These are phyloP conservation scores for Thereva unica DNA, from an alignment of 2,888 invertebrate genomes.

Conservation along the genomic window DNA sequence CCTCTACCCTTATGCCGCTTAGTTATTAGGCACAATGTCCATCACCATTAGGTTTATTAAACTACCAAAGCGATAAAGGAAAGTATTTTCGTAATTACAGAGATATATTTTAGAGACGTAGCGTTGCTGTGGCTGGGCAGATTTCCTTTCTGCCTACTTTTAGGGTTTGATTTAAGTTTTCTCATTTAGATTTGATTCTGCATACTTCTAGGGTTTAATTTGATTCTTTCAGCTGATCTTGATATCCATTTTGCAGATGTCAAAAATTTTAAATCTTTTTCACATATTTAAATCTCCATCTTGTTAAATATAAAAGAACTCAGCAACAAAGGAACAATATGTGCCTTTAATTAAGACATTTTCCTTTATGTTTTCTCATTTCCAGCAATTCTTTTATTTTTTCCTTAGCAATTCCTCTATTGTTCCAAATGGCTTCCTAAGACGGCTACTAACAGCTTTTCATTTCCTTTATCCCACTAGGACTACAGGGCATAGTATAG, in stretches of 20 bases:
- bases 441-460: constrained; percentile 40
- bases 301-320: constrained; percentile 2
- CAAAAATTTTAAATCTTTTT: not conserved
- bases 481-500: constrained; percentile 2
- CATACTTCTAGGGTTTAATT: too few relatives aligned
- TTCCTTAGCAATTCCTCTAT: constrained; percentile 11
- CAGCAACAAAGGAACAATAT: constrained; percentile 22
- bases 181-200: too few relatives aligned
- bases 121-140: too few relatives aligned
- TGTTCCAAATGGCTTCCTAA: constrained; percentile 37
- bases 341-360: constrained; percentile 35
- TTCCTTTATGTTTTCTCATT: constrained; percentile 36
- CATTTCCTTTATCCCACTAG: constrained; percentile 25
- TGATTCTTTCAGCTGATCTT: too few relatives aligned
- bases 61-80: too few relatives aligned
- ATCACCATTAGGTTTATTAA: too few relatives aligned
- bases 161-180: too few relatives aligned
- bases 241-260: not conserved
- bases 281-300: not conserved
- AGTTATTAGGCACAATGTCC: too few relatives aligned
- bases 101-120: too few relatives aligned
- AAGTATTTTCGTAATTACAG: too few relatives aligned
- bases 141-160: too few relatives aligned
- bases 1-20: too few relatives aligned
- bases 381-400: constrained; percentile 34